Conservation (phyloP, 1,140 invertebrate species). For the Drosophila yakuba region DNA sequence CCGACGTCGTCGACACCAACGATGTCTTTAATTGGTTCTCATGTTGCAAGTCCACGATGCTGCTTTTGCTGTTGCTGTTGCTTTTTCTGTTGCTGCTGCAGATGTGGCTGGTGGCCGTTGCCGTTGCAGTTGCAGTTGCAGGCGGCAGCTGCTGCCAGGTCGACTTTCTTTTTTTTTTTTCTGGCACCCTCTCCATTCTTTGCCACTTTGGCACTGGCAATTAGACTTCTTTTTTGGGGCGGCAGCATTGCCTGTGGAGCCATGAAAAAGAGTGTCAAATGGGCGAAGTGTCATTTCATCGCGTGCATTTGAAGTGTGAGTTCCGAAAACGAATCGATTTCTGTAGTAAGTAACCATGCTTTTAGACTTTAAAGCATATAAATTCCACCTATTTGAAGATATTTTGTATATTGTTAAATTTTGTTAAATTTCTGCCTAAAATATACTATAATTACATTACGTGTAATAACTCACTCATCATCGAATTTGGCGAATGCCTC, state of each 20-base stretch:
- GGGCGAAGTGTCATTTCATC: conserved; percentile 24
- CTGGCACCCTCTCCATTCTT: conserved; percentile 28
- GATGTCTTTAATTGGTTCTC: conserved; percentile 83
- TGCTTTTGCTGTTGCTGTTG: conserved; percentile 8
- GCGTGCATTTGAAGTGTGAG: conserved; percentile 16
- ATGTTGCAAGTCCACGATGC: conserved; percentile 61
- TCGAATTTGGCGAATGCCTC: conserved; percentile 1
- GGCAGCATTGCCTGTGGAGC: not conserved
- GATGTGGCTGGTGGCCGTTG: conserved; percentile 2
- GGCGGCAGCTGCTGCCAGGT: conserved; percentile 47
- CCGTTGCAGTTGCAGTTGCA: conserved; percentile 36
- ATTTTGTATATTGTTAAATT: not conserved
- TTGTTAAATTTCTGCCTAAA: not conserved
- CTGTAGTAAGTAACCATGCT: not conserved
- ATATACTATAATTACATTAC: too few relatives aligned
- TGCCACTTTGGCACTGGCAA: conserved; percentile 77
- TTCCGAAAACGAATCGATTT: conserved; percentile 2
- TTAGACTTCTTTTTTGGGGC: conserved; percentile 67
- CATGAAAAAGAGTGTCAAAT: conserved; percentile 26
- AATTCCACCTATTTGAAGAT: too few relatives aligned
- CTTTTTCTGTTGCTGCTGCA: not conserved
- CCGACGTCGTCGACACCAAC: conserved; percentile 54
- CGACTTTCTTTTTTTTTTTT: conserved; percentile 8
- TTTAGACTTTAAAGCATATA: too few relatives aligned
- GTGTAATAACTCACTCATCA: not conserved